A percentile compares a stretch with the other conserved stretches of the same genome.
phyloP scores from a whole-genome alignment of 2,888 invertebrate species.

The Tenthredo amoena region DNA sequence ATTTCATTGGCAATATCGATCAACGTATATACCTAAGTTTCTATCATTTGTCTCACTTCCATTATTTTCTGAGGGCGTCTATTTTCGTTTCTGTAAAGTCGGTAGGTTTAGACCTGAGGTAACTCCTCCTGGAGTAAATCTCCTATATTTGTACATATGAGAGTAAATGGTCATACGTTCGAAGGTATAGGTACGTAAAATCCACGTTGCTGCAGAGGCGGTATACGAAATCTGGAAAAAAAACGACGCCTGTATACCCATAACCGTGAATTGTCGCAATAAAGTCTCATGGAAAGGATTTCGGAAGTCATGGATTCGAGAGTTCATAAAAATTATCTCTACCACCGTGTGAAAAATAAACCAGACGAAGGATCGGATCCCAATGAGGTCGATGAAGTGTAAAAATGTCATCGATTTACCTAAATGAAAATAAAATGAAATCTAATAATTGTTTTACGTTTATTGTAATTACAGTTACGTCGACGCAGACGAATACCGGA shows the following conservation, averaged over 20 bases:
- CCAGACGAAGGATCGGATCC: neutral
- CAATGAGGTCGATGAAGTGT: neutral
- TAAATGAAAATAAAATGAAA: neutral
- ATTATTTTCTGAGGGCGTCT: slow-evolving; percentile 29
- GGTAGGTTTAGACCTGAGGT: neutral
- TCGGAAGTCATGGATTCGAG: neutral
- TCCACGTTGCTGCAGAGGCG: neutral
- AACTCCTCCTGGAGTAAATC: slow-evolving; percentile 1
- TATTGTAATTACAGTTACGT: slow-evolving; percentile 64
- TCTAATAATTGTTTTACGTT: neutral
- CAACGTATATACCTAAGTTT: slow-evolving; percentile 5
- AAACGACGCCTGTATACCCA: neutral
- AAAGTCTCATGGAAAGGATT: neutral
- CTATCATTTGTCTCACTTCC: slow-evolving; percentile 37
- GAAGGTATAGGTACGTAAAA: neutral
- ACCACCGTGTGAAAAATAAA: neutral
- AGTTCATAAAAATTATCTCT: neutral
- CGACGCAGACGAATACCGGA: slow-evolving; percentile 63
- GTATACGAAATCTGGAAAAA: neutral
- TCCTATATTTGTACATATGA: neutral
- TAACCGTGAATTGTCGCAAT: neutral
- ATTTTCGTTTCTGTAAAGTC: slow-evolving; percentile 29
- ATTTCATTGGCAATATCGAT: slow-evolving; percentile 41
- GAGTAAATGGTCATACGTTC: neutral
- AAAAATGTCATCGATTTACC: neutral